Evolutionary conservation across 2,797 vertebrate genomes (phyloP), one percentile per base, ranked within the genome.

Genomic region (Mus caroli): DNA sequence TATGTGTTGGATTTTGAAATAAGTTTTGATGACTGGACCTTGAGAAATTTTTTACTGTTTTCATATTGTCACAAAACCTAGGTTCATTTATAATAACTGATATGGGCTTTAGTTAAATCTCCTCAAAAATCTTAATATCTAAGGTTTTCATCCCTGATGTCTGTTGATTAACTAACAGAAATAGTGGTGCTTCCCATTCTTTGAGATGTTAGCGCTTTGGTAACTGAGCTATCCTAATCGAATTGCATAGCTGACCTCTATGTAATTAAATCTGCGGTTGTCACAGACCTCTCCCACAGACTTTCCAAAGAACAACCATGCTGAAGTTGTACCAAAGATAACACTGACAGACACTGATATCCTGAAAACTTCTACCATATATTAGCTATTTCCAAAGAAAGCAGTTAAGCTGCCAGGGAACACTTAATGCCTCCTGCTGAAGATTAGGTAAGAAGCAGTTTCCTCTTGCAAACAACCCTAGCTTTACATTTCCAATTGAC

Each of bases 371-470:
- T 92, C 11, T 84, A 67, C 69, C 17, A 87, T 43, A 90, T 90
- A 88, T 22, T 56, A 96, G 13, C 46, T 24, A 88, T 96, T 94
- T 93, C 77, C 69, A 97, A 94, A 58, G 56, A 97, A 97, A 97
- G 93, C 10, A 95, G 6, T 14, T 71, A 7, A 60, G 90, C 46
- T 96, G 52, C 22, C 86, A 96, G 67, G 78, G 12, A 90, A 62
- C 14, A 92, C 15, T 89, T 80, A 91, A 96, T 14, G 93, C 94
- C 90, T 93, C 34, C 94, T 83, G 24, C 31, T 77, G 92, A 96
- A 52, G 24, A 90, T 60, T 86, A 6, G 86, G 54, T 87, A 80
- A 97, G 43, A 92, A 89, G 31, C 82, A 96, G 80, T 5, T 75
- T 17, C 34, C 69, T 52, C 84, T 69, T 69, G 52, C 13, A 52